Percentiles rank a stretch among this genome's conserved stretches.
Evolutionary conservation across 1,140 invertebrate genomes (phyloP).

Genomic region (Myzus persicae): DNA sequence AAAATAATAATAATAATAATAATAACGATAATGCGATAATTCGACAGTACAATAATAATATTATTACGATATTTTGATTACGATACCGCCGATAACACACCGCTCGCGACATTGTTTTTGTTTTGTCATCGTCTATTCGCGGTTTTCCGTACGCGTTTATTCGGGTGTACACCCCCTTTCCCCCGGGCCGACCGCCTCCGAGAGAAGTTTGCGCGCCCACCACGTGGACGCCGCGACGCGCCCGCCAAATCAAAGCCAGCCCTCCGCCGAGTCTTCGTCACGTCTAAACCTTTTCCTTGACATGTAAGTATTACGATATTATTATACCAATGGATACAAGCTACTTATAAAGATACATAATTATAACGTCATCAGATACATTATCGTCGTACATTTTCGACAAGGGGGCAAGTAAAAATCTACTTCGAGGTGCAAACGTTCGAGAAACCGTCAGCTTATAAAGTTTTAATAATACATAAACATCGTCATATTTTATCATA

Average conservation of each 20-base stretch:
- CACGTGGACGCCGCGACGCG: not conserved
- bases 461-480: not conserved
- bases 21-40: too few species aligned
- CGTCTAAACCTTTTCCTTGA: not conserved
- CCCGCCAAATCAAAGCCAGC: not conserved
- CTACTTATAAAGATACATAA: not conserved
- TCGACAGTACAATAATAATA: not conserved
- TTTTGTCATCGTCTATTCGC: too few species aligned
- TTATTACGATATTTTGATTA: not conserved
- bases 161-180: not conserved
- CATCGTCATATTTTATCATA: not conserved
- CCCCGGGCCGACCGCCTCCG: too few species aligned
- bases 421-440: not conserved
- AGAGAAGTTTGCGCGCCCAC: not conserved
- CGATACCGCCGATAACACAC: not conserved
- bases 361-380: not conserved
- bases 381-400: not conserved
- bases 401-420: not conserved
- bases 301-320: not conserved
- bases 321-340: not conserved
- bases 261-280: too few species aligned
- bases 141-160: not conserved
- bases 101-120: not conserved
- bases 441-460: not conserved
- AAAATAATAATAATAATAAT: not conserved